Conservation (phyloP, 2,888 invertebrate species). For the Tachina fera region DNA sequence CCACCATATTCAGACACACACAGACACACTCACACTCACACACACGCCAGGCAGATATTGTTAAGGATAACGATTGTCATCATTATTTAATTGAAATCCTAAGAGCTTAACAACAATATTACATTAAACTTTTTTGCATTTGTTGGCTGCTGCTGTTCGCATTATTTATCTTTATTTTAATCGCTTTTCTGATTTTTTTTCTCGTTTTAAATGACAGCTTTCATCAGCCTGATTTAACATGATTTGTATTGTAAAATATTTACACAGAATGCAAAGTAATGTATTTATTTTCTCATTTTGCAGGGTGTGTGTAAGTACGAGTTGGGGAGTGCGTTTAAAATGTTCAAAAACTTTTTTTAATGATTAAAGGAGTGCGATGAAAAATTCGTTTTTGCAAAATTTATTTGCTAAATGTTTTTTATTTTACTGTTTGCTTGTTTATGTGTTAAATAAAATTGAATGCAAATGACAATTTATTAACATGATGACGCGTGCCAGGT, state of each 20-base stretch:
- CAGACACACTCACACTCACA: neutral
- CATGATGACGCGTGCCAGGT: constrained; percentile 64
- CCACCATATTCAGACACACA: neutral
- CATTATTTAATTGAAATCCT: constrained; percentile 74
- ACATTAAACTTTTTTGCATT: constrained; percentile 44
- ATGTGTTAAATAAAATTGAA: constrained; percentile 58
- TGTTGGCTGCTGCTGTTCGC: constrained; percentile 17
- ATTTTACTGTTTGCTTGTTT: neutral
- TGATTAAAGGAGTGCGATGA: constrained; percentile 47
- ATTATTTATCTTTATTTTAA: constrained; percentile 40
- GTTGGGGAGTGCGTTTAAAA: neutral
- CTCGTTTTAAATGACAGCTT: constrained; percentile 64
- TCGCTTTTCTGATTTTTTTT: constrained; percentile 25
- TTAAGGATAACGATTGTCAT: constrained; percentile 65
- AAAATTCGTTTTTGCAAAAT: constrained; percentile 59
- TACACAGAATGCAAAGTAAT: constrained; percentile 63
- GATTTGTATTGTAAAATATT: constrained; percentile 67
- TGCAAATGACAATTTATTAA: constrained; percentile 68
- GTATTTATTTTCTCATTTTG: constrained; percentile 56
- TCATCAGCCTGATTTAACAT: constrained; percentile 67
- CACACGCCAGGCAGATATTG: constrained; percentile 17
- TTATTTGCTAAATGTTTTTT: constrained; percentile 51
- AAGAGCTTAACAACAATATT: constrained; percentile 63
- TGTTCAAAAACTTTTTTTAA: constrained; percentile 27
- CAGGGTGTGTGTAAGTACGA: neutral